A percentile compares a stretch with the other conserved stretches of the same genome.
These are phyloP conservation scores for Myiothlypis chrysogaster DNA, from an alignment of 2,797 vertebrate genomes.

Conservation along the genomic window DNA sequence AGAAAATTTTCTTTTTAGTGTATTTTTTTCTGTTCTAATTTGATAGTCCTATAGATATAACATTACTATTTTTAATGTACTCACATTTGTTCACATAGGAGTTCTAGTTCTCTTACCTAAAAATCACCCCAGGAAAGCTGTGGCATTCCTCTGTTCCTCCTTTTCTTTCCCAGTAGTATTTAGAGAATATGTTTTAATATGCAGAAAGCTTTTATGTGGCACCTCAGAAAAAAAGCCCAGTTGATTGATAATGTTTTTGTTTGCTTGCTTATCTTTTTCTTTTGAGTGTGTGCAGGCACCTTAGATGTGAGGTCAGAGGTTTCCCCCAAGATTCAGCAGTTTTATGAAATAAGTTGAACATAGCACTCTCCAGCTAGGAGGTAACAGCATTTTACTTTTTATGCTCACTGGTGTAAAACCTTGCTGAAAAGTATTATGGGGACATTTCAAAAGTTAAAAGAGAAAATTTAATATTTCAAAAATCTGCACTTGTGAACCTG, in stretches of 20 bases:
- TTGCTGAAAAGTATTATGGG: not conserved
- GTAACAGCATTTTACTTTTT: not conserved
- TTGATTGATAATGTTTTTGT: not conserved
- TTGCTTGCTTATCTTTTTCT: not conserved
- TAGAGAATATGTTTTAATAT: not conserved
- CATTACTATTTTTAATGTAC: not conserved
- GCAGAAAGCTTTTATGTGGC: not conserved
- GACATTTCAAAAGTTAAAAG: not conserved
- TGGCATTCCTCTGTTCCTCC: not conserved
- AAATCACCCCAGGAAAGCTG: not conserved
- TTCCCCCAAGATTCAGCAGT: not conserved
- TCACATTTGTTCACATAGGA: not conserved
- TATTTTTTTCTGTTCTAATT: not conserved
- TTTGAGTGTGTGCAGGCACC: not conserved
- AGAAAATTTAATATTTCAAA: not conserved
- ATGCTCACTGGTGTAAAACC: not conserved
- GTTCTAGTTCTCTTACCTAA: not conserved
- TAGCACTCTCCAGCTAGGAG: not conserved
- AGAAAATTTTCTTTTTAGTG: not conserved
- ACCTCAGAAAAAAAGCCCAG: not conserved
- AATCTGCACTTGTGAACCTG: not conserved
- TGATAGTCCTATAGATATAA: not conserved
- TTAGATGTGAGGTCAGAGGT: not conserved
- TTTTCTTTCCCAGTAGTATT: not conserved
- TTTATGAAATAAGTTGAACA: not conserved